These are phyloP conservation scores for Pachyuromys duprasi DNA, from an alignment of 2,797 vertebrate genomes.

Conservation along the genomic window DNA sequence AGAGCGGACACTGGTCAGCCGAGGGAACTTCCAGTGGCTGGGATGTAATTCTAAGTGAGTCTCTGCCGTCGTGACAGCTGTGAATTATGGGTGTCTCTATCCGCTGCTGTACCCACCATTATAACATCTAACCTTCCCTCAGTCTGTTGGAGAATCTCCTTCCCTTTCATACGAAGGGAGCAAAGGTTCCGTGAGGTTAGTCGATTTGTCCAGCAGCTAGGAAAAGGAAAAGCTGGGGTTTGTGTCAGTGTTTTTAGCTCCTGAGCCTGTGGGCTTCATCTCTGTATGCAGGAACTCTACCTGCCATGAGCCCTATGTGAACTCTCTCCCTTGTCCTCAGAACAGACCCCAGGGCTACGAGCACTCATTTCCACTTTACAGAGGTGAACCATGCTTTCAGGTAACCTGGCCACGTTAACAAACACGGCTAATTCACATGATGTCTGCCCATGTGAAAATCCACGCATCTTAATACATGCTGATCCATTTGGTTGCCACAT, in stretches of 20 bases:
- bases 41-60: not conserved
- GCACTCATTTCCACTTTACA: not conserved
- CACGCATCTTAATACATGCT: not conserved
- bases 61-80: not conserved
- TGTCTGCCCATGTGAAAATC: not conserved
- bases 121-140: not conserved
- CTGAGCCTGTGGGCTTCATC: not conserved
- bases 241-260: not conserved
- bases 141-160: not conserved
- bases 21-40: too few species aligned
- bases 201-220: not conserved
- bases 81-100: not conserved
- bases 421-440: not conserved
- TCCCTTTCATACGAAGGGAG: not conserved
- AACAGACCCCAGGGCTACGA: not conserved
- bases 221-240: not conserved
- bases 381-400: not conserved
- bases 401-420: not conserved
- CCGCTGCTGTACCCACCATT: not conserved
- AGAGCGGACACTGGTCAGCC: not conserved
- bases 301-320: not conserved
- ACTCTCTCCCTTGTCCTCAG: conserved; percentile 21
- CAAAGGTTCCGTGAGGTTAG: not conserved
- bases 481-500: not conserved
- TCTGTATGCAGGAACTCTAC: not conserved